Conservation (phyloP, 2,797 vertebrate genomes). For the Siniperca obscura region DNA sequence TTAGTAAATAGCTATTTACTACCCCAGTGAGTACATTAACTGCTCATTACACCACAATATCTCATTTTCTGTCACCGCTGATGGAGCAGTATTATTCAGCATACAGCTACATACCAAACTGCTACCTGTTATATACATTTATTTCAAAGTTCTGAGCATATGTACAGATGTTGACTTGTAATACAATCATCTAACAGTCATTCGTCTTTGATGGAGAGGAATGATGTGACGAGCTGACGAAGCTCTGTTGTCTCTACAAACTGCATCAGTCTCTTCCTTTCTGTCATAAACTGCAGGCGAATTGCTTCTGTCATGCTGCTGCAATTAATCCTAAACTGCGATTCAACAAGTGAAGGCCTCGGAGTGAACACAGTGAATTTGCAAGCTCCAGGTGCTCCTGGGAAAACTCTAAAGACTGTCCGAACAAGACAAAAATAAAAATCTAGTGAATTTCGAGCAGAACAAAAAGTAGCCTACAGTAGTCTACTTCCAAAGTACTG, state of each 20-base stretch:
- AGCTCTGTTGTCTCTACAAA: background rate
- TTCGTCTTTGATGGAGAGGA: background rate
- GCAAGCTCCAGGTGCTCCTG: conserved; percentile 12
- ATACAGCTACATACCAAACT: background rate
- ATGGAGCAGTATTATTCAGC: background rate
- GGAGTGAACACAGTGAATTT: background rate
- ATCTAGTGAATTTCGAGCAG: background rate
- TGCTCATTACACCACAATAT: background rate
- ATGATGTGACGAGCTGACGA: no score
- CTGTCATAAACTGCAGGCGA: background rate
- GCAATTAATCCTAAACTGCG: background rate
- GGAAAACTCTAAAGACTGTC: background rate
- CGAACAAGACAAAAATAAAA: background rate
- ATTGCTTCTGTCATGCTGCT: background rate
- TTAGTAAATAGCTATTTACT: background rate
- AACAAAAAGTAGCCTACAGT: background rate
- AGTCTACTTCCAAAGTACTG: background rate
- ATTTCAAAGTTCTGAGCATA: background rate
- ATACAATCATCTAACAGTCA: background rate
- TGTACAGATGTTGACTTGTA: background rate
- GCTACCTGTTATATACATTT: background rate
- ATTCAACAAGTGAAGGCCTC: background rate
- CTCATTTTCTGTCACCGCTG: background rate
- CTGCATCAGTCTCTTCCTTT: background rate
- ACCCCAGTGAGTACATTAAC: background rate